Evolutionary conservation across 2,113 vertebrate species (phyloP), one percentile per base, ranked within the genome.

Genomic region (Rhinoderma darwinii): DNA sequence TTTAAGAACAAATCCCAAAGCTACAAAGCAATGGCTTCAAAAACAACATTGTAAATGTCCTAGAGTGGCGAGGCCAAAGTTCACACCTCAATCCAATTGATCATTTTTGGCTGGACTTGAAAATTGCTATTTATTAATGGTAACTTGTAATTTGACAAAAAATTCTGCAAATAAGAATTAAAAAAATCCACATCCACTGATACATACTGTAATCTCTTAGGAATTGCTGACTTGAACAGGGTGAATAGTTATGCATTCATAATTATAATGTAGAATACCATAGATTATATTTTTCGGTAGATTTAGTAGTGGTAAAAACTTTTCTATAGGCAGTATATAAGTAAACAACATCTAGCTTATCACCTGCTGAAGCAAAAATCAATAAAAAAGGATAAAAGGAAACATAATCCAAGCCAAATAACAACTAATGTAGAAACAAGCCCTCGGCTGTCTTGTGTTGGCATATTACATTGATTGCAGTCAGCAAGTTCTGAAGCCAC

Each of bases 381-480:
- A 77, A 86, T 86, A 78, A 10, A 37, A 25, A 78, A 15, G 43
- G 41, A 66, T 43, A 63, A 76, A 43, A 77, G 2, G 10, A 78
- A 78, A 43, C n/a, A 56, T 75, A 39, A 43, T 86, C 30, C 17
- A 39, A 74, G 25, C 30, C 44, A 61, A 68, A 83, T 17, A 51
- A 22, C 51, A 61, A 81, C 12, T 41, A 41, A 59, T 63, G 32
- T 59, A 44, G 7, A 18, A 8, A 80, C 44, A 70, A 86, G 25
- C 32, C 22, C 63, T 43, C 22, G 22, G 61, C 44, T 41, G 32
- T 14, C 73, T 68, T 10, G 18, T 66, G 27, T 41, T 15, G 59
- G 73, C 27, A 85, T 77, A 85, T 76, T 66, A 85, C 54, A 35
- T 47, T 86, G 74, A 86, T 86, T 66, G 68, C 51, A 50, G 43